A percentile compares a stretch with the other conserved stretches of the same genome.
phyloP scores from a whole-genome alignment of 2,797 vertebrate genomes.

The Cossypha niveicapilla region DNA sequence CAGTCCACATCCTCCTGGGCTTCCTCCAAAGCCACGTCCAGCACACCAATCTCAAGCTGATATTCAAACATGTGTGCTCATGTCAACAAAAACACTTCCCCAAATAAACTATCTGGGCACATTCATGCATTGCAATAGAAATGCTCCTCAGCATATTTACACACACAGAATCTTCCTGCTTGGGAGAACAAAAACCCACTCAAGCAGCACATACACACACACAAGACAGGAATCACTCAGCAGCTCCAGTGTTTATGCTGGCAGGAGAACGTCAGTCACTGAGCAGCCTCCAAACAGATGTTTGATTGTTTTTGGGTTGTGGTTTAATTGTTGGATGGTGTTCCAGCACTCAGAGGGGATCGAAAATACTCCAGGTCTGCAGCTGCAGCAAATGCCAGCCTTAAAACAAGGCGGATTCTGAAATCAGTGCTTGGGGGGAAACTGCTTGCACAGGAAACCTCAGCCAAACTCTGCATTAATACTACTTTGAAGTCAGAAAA shows the following conservation, averaged over 20 bases:
- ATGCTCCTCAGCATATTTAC: not conserved
- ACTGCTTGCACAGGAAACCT: slow-evolving; percentile 75
- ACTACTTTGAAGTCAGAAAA: slow-evolving; percentile 82
- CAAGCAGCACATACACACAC: not conserved
- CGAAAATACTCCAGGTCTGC: slow-evolving; percentile 78
- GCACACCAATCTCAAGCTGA: not conserved
- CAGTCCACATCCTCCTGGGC: not conserved
- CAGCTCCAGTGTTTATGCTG: slow-evolving; percentile 76
- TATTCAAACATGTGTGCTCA: not conserved
- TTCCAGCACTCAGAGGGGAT: slow-evolving; percentile 82
- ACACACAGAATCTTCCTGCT: not conserved
- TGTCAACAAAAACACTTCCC: not conserved
- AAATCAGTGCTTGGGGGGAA: slow-evolving; percentile 72
- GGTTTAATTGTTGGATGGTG: slow-evolving; percentile 88
- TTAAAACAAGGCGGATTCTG: slow-evolving; percentile 73
- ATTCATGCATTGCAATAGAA: not conserved
- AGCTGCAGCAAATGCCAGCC: slow-evolving; percentile 82
- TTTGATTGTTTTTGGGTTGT: slow-evolving; percentile 88
- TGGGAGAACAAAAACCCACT: not conserved
- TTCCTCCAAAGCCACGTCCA: slow-evolving; percentile 6
- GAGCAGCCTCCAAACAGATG: slow-evolving; percentile 90
- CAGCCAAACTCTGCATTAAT: slow-evolving; percentile 80
- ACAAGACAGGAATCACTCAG: slow-evolving; percentile 61
- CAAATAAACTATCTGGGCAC: not conserved
- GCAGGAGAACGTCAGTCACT: slow-evolving; percentile 78